Evolutionary conservation across 2,888 invertebrate species (phyloP), one percentile per base, ranked within the genome.

Genomic region (Limenitis arthemis): DNA sequence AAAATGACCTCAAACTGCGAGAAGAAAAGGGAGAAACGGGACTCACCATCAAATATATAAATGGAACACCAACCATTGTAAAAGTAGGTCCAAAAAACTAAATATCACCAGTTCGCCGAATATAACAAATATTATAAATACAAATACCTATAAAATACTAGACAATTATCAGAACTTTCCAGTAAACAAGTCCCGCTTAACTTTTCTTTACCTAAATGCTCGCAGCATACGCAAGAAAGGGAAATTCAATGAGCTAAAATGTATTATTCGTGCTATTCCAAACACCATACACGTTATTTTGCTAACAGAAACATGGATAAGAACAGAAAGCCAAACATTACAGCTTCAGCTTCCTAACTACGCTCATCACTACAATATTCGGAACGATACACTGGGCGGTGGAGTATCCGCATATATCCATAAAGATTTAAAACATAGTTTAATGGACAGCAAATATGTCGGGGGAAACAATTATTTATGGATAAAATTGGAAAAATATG

Each of bases 211-310:
- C n/a, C n/a, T n/a, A n/a, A n/a, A n/a, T n/a, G n/a, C n/a, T n/a
- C n/a, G n/a, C n/a, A n/a, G n/a, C n/a, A n/a, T n/a, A n/a, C n/a
- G n/a, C n/a, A n/a, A n/a, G n/a, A 32, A 44, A 44, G 44, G 43
- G 20, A 44, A 44, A 44, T 44, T 44, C 33, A 33, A 44, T 44
- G 34, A 44, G 5, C 20, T 44, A 11, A 44, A 44, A 44, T 44
- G 44, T 33, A 44, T 44, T 8, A 44, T 44, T 44, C 12, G 33
- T 33, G 44, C 11, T 20, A 20, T 44, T 1, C 44, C 34, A 44
- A 44, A 44, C 33, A 44, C 44, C 44, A 33, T 33, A 44, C 12
- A 20, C n/a, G n/a, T n/a, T n/a, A n/a, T n/a, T n/a, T n/a, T 32
- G 44, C 11, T n/a, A 5, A 37, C 7, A n/a, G 37, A 37, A 11